Evolutionary conservation across 2,113 vertebrate species (phyloP), one percentile per base, ranked within the genome.

Genomic region (Tragulus kanchil): DNA sequence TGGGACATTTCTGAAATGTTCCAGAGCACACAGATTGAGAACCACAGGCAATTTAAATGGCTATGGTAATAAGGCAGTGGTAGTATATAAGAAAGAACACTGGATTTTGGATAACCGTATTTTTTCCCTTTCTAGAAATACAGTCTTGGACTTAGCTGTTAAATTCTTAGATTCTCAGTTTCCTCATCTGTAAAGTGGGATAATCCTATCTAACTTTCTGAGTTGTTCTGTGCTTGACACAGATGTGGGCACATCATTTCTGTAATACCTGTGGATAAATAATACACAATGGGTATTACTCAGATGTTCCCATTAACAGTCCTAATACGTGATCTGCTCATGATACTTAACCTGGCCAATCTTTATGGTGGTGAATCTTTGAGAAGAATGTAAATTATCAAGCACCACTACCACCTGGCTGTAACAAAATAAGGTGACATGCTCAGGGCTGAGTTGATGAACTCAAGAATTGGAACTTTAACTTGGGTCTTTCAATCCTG

Each of bases 91-190:
- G 21, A 65, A 73, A 67, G 13, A 36, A 73, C 45, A 65, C 58
- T 91, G 61, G n/a, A 28, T 88, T 84, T 67, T 62, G 36, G 54
- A 26, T 67, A 56, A 48, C 31, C 48, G 5, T 16, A 14, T 42
- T 69, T 52, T 48, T 64, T 48, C 10, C 21, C 36, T 75, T 89
- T 71, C n/a, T 73, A 62, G 50, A 81, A 8, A 26, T 83, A 54
- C 48, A 69, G 62, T 69, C 45, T 31, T 75, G 14, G 28, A 84
- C 28, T 92, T 89, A 23, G 17, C 19, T 45, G 3, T 45, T 21
- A 78, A 93, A 89, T 92, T 89, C 81, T 92, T 62, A 21, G 28
- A 16, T n/a, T 90, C 59, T 87, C 10, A 26, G 12, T 94, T 67
- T 92, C 23, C 81, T 84, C 5, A n/a, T n/a, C 15, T 79, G 6